Evolutionary conservation across 2,797 vertebrate species (phyloP).

Genomic region (Limnodromus scolopaceus): DNA sequence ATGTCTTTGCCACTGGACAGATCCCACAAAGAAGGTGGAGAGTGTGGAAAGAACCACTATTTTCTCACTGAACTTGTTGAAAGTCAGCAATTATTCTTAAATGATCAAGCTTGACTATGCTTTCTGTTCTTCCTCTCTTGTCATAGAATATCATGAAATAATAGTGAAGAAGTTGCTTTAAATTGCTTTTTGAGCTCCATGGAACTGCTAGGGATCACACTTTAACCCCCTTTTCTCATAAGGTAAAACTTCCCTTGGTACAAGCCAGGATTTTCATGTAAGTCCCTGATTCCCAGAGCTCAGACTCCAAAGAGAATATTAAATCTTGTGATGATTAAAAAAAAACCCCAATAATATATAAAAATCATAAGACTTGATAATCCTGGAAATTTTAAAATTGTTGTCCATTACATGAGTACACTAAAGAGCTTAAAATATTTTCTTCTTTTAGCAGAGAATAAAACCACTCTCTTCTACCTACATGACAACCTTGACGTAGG

Average conservation of each 20-base stretch:
- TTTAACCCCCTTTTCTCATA: fast-evolving
- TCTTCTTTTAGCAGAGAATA: not conserved
- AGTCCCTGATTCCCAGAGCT: not conserved
- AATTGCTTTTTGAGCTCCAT: not conserved
- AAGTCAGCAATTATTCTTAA: not conserved
- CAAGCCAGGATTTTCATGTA: not conserved
- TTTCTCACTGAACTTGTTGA: not conserved
- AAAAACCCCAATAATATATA: fast-evolving
- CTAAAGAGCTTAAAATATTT: not conserved
- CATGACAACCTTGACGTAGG: not conserved
- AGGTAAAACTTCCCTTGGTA: not conserved
- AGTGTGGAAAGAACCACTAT: not conserved
- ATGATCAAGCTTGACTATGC: not conserved
- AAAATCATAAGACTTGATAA: not conserved
- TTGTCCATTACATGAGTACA: not conserved
- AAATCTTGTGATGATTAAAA: not conserved
- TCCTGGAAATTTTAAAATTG: not conserved
- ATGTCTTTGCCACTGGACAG: not conserved
- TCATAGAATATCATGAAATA: not conserved
- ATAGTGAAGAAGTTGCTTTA: not conserved
- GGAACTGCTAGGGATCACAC: not conserved
- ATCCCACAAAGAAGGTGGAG: not conserved
- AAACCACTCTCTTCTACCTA: not conserved
- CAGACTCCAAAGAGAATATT: not conserved
- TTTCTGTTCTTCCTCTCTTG: not conserved